Evolutionary conservation across 2,888 invertebrate species (phyloP).

Genomic region (Stomorhina lunata): DNA sequence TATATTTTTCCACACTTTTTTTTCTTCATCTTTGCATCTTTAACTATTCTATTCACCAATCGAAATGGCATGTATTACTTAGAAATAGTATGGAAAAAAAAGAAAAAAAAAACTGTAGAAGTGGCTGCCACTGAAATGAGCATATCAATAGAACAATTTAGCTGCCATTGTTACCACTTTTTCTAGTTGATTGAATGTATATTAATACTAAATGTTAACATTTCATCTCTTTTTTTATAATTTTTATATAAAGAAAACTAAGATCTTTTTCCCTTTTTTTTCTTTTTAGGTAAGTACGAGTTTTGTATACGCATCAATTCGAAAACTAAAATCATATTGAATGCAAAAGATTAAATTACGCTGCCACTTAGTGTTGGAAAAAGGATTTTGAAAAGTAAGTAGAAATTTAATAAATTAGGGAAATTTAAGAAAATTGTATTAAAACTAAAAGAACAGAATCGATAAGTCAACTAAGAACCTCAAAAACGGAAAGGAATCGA

Average conservation of each 20-base stretch:
- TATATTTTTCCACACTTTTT: neutral
- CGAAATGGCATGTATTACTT: constrained; percentile 43
- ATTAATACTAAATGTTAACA: constrained; percentile 61
- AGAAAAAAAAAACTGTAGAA: constrained; percentile 9
- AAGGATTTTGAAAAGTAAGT: constrained; percentile 11
- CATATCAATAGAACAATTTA: constrained; percentile 66
- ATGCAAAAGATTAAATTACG: constrained; percentile 1
- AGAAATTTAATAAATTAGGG: too few relatives aligned
- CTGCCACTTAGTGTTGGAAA: constrained; percentile 10
- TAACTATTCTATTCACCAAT: constrained; percentile 44
- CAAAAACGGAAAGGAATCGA: too few relatives aligned
- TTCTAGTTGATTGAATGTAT: constrained; percentile 60
- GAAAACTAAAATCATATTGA: neutral
- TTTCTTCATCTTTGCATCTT: constrained; percentile 7
- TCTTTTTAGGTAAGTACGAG: constrained; percentile 21
- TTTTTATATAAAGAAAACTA: too few relatives aligned
- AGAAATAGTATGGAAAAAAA: constrained; percentile 6
- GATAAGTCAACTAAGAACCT: too few relatives aligned
- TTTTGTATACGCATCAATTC: neutral
- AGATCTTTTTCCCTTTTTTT: neutral
- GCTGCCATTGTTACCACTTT: constrained; percentile 60
- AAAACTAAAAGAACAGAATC: too few relatives aligned
- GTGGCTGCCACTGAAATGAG: constrained; percentile 40
- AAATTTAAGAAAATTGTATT: neutral
- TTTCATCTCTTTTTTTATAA: constrained; percentile 45